Evolutionary conservation across 2,888 invertebrate genomes (phyloP), one percentile per base, ranked within the genome.

Genomic region (Troides oblongomaculatus): DNA sequence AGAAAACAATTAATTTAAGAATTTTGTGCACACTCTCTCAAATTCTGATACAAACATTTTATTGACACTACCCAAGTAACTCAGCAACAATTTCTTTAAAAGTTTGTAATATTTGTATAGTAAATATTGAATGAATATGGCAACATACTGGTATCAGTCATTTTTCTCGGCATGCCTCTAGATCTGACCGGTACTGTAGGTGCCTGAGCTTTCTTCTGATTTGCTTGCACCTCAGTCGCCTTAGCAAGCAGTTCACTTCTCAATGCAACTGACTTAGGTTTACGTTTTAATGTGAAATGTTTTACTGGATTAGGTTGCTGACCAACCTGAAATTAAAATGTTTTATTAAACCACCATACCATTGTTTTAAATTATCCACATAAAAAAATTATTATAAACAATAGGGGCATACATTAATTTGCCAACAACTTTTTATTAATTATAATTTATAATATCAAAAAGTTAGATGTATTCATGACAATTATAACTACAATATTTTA

Each of bases 231-330:
- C 87, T 99, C 99, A 0, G 95, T 94, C 0, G 98, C 98, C 87
- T 99, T 99, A 77, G 97, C 97, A 53, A 99, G 86, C 25, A 99
- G 88, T 84, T 99, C 99, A 18, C 96, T 96, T 71, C 98, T 93
- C 25, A 99, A 90, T 10, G 97, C 95, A 1, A 98, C 97, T 53
- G 99, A 98, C 90, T 99, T 99, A 0, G 99, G 98, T 88, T 98
- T 98, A 65, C 98, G 94, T 90, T 98, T 98, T 46, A 98, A 88
- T 14, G 97, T 97, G 83, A 99, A 99, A 90, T 99, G 98, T 89
- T 98, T 98, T 1, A 96, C 94, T 2, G 97, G 95, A 68, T 95
- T 95, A 3, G 97, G 96, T 90, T 97, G 95, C 80, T 96, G 95
- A 2, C 96, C 96, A 73, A 96, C 95, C 95, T 95, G 79, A 1